Percentiles rank a stretch among this genome's conserved stretches.
These are phyloP conservation scores for Cyclopterus lumpus DNA, from an alignment of 2,797 vertebrate species.

Conservation along the genomic window DNA sequence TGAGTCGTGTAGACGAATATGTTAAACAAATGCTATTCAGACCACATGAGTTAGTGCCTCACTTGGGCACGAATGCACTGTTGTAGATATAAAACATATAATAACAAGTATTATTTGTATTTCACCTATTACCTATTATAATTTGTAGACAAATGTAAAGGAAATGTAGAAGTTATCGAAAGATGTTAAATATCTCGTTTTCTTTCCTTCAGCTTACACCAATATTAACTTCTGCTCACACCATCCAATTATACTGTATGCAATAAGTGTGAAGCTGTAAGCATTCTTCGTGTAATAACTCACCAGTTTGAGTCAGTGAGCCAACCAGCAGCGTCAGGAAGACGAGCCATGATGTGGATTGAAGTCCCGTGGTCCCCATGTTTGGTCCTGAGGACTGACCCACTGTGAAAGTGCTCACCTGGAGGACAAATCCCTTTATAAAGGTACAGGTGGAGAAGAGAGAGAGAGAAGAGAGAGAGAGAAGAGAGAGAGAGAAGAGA, in stretches of 20 bases:
- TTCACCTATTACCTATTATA: no score
- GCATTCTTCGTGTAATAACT: slow-evolving; percentile 28
- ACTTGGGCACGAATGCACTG: neutral
- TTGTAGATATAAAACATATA: no score
- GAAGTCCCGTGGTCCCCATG: slow-evolving; percentile 72
- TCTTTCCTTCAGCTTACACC: neutral
- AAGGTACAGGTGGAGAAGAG: slow-evolving; percentile 55
- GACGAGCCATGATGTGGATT: slow-evolving; percentile 40
- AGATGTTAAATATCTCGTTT: neutral
- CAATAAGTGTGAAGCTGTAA: neutral
- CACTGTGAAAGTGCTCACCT: slow-evolving; percentile 46
- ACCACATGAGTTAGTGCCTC: neutral
- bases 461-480: no score
- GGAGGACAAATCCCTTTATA: slow-evolving; percentile 56
- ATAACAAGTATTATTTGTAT: no score
- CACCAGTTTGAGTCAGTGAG: slow-evolving; percentile 68
- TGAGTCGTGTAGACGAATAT: neutral
- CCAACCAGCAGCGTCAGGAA: slow-evolving; percentile 60
- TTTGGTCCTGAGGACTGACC: slow-evolving; percentile 47
- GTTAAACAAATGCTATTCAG: neutral
- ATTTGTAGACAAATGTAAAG: neutral
- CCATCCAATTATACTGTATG: neutral
- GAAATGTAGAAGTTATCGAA: neutral
- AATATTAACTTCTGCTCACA: neutral
- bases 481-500: neutral